Percentiles rank a stretch among this genome's conserved stretches.
Conservation (phyloP, 2,888 invertebrate genomes). For the Steinernema carpocapsae region DNA sequence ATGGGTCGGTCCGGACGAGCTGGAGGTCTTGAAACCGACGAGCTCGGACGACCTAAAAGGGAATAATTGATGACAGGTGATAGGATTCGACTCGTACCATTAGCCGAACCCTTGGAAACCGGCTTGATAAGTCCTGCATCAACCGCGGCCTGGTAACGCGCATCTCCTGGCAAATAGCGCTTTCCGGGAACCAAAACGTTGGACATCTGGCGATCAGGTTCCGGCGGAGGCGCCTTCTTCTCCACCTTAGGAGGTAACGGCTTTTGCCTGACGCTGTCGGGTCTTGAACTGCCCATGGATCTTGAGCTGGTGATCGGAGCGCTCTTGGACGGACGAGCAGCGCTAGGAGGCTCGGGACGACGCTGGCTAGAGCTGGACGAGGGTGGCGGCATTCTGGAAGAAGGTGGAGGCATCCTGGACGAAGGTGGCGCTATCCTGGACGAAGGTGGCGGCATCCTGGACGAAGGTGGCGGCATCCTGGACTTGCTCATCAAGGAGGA, state of each 20-base stretch:
- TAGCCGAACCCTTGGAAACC: not conserved
- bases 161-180: constrained; percentile 57
- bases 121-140: not conserved
- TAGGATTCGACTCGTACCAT: no score
- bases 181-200: constrained; percentile 37
- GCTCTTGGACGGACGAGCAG: not conserved
- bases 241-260: not conserved
- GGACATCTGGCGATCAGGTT: not conserved
- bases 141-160: constrained; percentile 51
- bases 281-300: constrained; percentile 16
- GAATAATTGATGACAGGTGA: no score
- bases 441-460: not conserved
- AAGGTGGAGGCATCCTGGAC: not conserved
- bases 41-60: no score
- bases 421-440: no score
- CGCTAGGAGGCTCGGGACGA: not conserved
- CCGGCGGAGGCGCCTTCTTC: not conserved
- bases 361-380: not conserved
- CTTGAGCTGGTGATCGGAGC: not conserved
- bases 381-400: not conserved
- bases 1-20: not conserved
- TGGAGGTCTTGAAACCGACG: not conserved
- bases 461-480: not conserved
- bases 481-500: no score
- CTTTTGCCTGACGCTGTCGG: not conserved